Percentiles rank a stretch among this genome's conserved stretches.
Conservation (phyloP, 2,888 invertebrate genomes). For the Acheta domesticus region DNA sequence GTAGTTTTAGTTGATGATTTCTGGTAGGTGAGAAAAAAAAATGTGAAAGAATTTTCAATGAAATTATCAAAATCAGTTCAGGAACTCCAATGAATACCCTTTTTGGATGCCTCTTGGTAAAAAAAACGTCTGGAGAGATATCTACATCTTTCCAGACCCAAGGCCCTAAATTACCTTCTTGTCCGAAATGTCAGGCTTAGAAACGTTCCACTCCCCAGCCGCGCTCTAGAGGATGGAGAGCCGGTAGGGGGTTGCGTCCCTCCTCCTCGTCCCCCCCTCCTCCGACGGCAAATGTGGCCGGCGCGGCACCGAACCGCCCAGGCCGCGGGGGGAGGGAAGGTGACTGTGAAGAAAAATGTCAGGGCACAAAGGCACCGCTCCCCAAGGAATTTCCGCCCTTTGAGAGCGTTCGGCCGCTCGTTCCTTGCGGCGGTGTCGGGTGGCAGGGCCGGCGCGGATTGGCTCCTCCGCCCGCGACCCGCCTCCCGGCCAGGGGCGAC, state of each 20-base stretch:
- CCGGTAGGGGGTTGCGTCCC: neutral
- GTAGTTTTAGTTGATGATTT: too few relatives aligned
- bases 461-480: neutral
- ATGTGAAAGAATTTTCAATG: too few relatives aligned
- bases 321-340: neutral
- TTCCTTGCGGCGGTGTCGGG: too few relatives aligned
- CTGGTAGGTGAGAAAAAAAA: too few relatives aligned
- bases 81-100: too few relatives aligned
- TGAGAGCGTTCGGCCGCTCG: neutral
- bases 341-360: neutral
- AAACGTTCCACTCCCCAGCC: too few relatives aligned
- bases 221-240: neutral
- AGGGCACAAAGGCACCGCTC: constrained; percentile 1
- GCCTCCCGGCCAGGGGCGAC: neutral
- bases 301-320: neutral
- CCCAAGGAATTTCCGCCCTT: constrained; percentile 6
- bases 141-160: too few relatives aligned
- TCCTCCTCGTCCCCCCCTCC: neutral
- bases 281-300: neutral
- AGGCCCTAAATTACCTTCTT: neutral
- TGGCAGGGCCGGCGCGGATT: neutral
- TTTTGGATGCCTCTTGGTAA: too few relatives aligned
- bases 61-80: too few relatives aligned
- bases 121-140: too few relatives aligned
- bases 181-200: neutral